Evolutionary conservation across 2,888 invertebrate species (phyloP).

Genomic region (Luperina testacea): DNA sequence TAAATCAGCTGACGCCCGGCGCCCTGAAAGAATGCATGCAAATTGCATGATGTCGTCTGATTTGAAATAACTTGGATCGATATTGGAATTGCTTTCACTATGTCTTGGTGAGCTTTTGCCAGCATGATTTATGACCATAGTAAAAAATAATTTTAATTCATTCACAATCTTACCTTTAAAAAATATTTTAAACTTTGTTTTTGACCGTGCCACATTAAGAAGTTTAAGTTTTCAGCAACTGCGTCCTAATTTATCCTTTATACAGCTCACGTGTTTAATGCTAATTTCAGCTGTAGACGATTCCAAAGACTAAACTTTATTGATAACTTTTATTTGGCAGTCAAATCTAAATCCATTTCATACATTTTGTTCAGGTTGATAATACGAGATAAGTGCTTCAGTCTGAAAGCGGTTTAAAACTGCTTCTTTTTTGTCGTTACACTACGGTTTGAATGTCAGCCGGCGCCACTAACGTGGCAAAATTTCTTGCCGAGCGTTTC

Average conservation of each 20-base stretch:
- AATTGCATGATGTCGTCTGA: slow-evolving; percentile 3
- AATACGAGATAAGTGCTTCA: neutral
- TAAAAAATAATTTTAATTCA: neutral
- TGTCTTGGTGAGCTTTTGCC: neutral
- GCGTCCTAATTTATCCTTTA: neutral
- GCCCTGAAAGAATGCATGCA: slow-evolving; percentile 11
- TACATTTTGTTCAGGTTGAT: neutral
- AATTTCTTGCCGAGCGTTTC: slow-evolving; percentile 56
- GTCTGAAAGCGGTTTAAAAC: neutral
- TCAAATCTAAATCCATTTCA: neutral
- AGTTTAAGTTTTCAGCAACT: neutral
- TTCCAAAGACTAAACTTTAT: slow-evolving; percentile 9
- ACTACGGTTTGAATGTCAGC: slow-evolving; percentile 42
- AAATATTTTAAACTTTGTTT: neutral
- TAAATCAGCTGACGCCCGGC: neutral
- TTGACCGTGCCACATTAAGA: no score
- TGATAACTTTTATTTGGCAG: neutral
- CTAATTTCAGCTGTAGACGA: neutral
- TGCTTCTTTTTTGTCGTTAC: slow-evolving; percentile 1
- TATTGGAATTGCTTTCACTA: neutral
- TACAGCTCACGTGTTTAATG: neutral
- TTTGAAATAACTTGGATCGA: slow-evolving; percentile 3
- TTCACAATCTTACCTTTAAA: neutral
- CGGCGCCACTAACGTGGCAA: slow-evolving; percentile 49
- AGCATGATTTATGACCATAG: neutral